phyloP scores from a whole-genome alignment of 2,888 invertebrate species.

The Thymelicus lineola region DNA sequence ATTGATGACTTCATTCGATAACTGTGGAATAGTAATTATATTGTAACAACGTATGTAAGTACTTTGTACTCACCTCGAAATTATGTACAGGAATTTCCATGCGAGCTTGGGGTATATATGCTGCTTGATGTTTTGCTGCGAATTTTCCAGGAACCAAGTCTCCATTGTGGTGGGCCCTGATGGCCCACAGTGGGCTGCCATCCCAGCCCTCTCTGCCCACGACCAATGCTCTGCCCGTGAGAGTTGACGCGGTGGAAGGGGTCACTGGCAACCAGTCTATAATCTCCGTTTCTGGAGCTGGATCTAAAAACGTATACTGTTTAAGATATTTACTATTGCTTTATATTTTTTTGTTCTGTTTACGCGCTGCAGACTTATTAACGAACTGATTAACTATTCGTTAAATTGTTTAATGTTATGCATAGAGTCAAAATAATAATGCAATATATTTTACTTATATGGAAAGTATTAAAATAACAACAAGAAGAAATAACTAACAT shows the following conservation, averaged over 20 bases:
- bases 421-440: too few species aligned
- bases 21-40: too few species aligned
- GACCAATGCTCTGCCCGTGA: slow-evolving; percentile 63
- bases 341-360: too few species aligned
- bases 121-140: slow-evolving; percentile 66
- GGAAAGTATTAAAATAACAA: too few species aligned
- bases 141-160: slow-evolving; percentile 76
- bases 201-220: slow-evolving; percentile 78
- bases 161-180: slow-evolving; percentile 72
- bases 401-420: too few species aligned
- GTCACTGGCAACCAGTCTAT: slow-evolving; percentile 71
- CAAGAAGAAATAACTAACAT: too few species aligned
- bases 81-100: slow-evolving; percentile 74
- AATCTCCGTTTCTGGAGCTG: slow-evolving; percentile 44
- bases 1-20: too few species aligned
- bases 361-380: too few species aligned
- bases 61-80: slow-evolving; percentile 66
- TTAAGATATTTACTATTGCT: neutral
- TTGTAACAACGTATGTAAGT: neutral
- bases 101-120: slow-evolving; percentile 68
- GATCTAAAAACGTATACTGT: slow-evolving; percentile 15
- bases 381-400: too few species aligned
- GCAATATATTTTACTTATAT: too few species aligned
- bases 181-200: slow-evolving; percentile 73
- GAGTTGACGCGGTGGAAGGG: slow-evolving; percentile 53